Conservation (phyloP, 2,113 vertebrate genomes). For the Solea senegalensis region DNA sequence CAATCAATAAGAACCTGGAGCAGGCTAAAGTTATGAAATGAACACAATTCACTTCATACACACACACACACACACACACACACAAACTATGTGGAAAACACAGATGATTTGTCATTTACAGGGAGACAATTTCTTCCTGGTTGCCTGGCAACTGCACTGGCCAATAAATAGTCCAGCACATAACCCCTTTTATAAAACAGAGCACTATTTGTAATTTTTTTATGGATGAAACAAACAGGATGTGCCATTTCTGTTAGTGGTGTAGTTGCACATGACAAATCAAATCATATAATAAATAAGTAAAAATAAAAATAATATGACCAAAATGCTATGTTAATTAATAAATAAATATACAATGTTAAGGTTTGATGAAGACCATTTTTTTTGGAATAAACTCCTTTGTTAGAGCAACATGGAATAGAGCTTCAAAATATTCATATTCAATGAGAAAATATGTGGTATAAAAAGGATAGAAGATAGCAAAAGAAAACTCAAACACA, state of each 20-base stretch:
- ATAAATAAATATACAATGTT: too few relatives aligned
- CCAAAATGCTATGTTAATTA: too few relatives aligned
- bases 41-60: neutral
- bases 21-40: neutral
- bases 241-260: neutral
- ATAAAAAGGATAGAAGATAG: conserved; percentile 21
- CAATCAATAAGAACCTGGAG: neutral
- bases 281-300: too few relatives aligned
- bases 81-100: neutral
- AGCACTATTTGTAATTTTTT: neutral
- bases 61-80: too few relatives aligned
- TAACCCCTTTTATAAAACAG: neutral
- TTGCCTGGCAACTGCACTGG: neutral
- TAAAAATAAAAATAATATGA: too few relatives aligned
- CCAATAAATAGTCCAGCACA: neutral
- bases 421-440: neutral
- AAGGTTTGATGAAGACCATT: too few relatives aligned
- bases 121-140: neutral
- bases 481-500: conserved; percentile 11
- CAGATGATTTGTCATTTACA: neutral
- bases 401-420: neutral
- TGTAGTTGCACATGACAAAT: too few relatives aligned
- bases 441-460: neutral
- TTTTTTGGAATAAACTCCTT: neutral
- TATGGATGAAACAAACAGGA: neutral